phyloP scores from a whole-genome alignment of 2,113 vertebrate genomes.

The Orycteropus afer region DNA sequence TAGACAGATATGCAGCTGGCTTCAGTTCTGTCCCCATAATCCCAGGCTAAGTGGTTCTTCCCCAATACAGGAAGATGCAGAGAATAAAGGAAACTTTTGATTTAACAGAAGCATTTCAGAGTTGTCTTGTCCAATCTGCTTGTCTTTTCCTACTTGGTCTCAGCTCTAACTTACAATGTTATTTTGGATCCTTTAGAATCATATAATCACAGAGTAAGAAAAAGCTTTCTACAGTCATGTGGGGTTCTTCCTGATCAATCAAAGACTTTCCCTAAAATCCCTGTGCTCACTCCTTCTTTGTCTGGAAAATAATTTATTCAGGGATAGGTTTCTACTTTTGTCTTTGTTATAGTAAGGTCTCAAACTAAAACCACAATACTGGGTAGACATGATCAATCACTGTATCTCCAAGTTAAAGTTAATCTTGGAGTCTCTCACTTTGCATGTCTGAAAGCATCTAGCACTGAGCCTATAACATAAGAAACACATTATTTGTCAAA shows the following conservation, averaged over 20 bases:
- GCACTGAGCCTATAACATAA: neutral
- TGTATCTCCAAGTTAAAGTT: neutral
- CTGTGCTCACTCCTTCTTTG: neutral
- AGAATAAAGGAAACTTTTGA: neutral
- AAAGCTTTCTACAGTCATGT: neutral
- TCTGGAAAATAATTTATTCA: neutral
- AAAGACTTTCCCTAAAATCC: neutral
- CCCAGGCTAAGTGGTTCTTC: neutral
- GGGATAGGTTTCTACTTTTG: neutral
- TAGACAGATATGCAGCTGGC: neutral
- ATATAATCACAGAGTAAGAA: constrained; percentile 12
- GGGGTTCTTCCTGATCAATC: neutral
- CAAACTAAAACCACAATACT: neutral
- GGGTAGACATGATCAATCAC: neutral
- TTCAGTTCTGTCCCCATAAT: neutral
- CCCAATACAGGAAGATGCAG: neutral
- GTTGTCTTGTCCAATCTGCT: neutral
- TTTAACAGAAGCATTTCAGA: neutral
- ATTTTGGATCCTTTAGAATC: neutral
- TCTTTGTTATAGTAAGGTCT: neutral
- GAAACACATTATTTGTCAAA: neutral
- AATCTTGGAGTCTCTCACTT: neutral
- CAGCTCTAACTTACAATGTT: neutral
- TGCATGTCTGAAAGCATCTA: neutral
- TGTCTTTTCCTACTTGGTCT: neutral